Base-by-base conservation (phyloP, 2,888 invertebrate genomes). In the Cremastinae sp. region DNA sequence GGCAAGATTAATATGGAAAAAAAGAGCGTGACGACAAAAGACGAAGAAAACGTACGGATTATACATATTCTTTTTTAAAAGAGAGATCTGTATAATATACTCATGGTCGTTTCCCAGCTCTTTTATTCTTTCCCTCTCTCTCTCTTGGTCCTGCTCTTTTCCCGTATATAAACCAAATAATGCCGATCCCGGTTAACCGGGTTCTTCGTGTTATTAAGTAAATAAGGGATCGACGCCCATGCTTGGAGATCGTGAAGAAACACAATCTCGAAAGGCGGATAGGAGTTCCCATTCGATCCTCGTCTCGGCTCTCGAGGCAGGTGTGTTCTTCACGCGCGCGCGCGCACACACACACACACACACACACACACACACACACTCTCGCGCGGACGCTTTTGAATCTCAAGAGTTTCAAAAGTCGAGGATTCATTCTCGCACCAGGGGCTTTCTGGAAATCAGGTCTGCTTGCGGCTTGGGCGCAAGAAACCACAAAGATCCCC, bases 151-250 rank as follows among this genome's bases (percentile, higher is more conserved):
- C 2, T 9, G n/a, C 41, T 41, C 41, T 2, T n/a, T 41, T 9
- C 12, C 41, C 2, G 12, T 9, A 5, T 45, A n/a, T 49, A n/a
- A 41, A 64, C 64, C 56, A 72, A 72, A 72, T 71, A 28, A 69
- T 58, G 68, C 61, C 66, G 69, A 14, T 8, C 64, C 41, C 49
- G 9, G 28, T 39, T 16, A 58, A 74, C 76, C 74, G 74, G 74
- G 61, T 72, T 65, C 20, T 56, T 77, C 58, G 73, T 77, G 68
- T 77, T 78, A 78, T 76, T 78, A 77, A 74, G 77, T 79, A 79
- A 79, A 79, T 74, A 79, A 79, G 74, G 74, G 72, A 79, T 77
- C 66, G 72, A 77, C 79, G 76, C 74, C 58, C 41, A 49, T 28
- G 39, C 64, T 22, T 5, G 28, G 55, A 74, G 37, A 47, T 72